phyloP scores from a whole-genome alignment of 2,797 vertebrate genomes.

The Apogon talboti region DNA sequence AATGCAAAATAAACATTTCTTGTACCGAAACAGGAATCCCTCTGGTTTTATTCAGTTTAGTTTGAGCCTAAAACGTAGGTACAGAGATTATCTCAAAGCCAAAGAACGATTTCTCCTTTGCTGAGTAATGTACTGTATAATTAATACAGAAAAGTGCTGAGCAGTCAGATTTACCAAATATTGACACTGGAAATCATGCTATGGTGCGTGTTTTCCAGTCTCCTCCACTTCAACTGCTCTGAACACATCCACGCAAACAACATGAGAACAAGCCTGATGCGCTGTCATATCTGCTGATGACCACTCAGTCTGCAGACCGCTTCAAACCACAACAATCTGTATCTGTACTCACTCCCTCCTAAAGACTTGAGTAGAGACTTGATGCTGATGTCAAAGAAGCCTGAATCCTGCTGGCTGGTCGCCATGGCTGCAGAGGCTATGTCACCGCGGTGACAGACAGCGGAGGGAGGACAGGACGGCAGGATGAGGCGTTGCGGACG shows the following conservation, averaged over 20 bases:
- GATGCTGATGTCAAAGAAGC: constrained; percentile 99
- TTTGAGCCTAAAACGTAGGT: background rate
- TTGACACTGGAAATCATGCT: constrained; percentile 57
- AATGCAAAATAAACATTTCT: background rate
- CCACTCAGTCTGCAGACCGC: constrained; percentile 1
- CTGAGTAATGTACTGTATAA: constrained; percentile 47
- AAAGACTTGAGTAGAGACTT: constrained; percentile 99
- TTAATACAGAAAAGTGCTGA: constrained; percentile 64
- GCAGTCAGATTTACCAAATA: constrained; percentile 56
- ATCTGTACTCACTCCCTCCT: constrained; percentile 94
- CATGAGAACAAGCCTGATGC: constrained; percentile 17
- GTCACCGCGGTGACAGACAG: constrained; percentile 85
- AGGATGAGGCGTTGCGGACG: constrained; percentile 69
- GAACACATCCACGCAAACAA: constrained; percentile 13
- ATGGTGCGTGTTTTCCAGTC: constrained; percentile 20
- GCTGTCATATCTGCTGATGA: constrained; percentile 23
- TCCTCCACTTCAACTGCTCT: background rate
- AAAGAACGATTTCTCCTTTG: constrained; percentile 13
- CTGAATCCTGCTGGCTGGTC: constrained; percentile 97
- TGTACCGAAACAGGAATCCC: background rate
- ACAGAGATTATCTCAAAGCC: constrained; percentile 11
- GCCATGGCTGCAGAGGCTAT: constrained; percentile 90
- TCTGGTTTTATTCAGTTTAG: background rate
- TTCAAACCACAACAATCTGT: constrained; percentile 37
- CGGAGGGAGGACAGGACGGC: constrained; percentile 84